phyloP scores from a whole-genome alignment of 35 echinoderm and acorn worm genomes.

The Nesometra sesokonis region DNA sequence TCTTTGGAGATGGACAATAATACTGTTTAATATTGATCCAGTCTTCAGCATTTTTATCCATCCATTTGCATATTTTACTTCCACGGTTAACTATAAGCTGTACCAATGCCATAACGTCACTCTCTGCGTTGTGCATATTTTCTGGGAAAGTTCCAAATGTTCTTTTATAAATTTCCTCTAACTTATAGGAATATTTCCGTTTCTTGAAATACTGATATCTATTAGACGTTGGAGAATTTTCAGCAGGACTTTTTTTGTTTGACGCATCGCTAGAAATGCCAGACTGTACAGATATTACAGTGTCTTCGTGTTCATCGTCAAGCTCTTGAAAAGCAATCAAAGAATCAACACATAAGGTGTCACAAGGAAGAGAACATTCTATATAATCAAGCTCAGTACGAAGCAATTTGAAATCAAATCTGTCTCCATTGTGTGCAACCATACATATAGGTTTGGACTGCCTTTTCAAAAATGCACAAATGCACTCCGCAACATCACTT shows the following conservation, averaged over 20 bases:
- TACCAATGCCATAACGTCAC: neutral
- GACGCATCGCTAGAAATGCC: neutral
- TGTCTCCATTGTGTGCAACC: conserved; percentile 74
- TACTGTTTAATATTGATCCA: conserved; percentile 10
- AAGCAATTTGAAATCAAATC: conserved; percentile 77
- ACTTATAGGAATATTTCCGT: neutral
- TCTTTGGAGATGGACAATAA: conserved; percentile 14
- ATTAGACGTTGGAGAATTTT: too few relatives aligned
- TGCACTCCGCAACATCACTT: conserved; percentile 6
- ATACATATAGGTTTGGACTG: conserved; percentile 71
- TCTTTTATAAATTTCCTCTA: neutral
- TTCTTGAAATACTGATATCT: too few relatives aligned
- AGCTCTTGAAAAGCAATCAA: conserved; percentile 12
- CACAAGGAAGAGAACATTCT: neutral
- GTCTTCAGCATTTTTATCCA: conserved; percentile 6
- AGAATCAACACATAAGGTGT: conserved; percentile 39
- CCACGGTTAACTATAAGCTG: neutral
- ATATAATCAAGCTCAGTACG: conserved; percentile 41
- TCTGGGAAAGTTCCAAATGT: neutral
- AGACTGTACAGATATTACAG: neutral
- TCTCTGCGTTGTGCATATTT: neutral
- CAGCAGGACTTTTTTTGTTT: neutral
- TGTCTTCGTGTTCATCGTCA: neutral
- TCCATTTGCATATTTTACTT: conserved; percentile 11
- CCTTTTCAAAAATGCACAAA: conserved; percentile 41